phyloP scores from a whole-genome alignment of 2,888 invertebrate genomes.

The Rhagium mordax region DNA sequence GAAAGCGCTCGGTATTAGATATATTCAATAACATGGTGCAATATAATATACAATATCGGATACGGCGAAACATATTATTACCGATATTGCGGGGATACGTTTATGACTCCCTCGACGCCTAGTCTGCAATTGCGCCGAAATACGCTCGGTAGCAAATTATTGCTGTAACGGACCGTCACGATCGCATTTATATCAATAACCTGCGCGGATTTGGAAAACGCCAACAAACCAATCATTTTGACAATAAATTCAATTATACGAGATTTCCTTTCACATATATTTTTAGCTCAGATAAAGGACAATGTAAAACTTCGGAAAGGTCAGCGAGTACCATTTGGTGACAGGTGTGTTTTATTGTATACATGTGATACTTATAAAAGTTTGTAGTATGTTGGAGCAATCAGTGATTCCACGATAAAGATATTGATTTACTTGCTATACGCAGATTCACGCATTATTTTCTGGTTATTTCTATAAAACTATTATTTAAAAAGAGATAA shows the following conservation, averaged over 20 bases:
- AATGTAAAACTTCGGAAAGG: constrained; percentile 1
- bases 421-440: neutral
- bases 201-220: constrained; percentile 49
- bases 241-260: constrained; percentile 45
- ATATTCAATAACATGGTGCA: constrained; percentile 21
- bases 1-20: neutral
- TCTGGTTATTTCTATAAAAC: no score
- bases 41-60: constrained; percentile 41
- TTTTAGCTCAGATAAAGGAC: constrained; percentile 6
- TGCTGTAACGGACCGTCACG: constrained; percentile 51
- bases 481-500: no score
- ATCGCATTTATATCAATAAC: constrained; percentile 58
- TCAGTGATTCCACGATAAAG: neutral
- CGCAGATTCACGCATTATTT: no score
- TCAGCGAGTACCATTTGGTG: neutral
- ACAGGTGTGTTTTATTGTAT: constrained; percentile 8
- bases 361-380: neutral
- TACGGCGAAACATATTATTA: constrained; percentile 45
- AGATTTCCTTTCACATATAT: constrained; percentile 15
- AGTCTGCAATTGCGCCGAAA: constrained; percentile 55
- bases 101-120: constrained; percentile 53
- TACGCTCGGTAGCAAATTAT: constrained; percentile 53
- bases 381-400: neutral
- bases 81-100: constrained; percentile 47
- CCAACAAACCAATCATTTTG: constrained; percentile 40